Percentiles rank a stretch among this genome's conserved stretches.
These are phyloP conservation scores for Nyctalus aviator DNA, from an alignment of 2,797 vertebrate genomes.

Conservation along the genomic window DNA sequence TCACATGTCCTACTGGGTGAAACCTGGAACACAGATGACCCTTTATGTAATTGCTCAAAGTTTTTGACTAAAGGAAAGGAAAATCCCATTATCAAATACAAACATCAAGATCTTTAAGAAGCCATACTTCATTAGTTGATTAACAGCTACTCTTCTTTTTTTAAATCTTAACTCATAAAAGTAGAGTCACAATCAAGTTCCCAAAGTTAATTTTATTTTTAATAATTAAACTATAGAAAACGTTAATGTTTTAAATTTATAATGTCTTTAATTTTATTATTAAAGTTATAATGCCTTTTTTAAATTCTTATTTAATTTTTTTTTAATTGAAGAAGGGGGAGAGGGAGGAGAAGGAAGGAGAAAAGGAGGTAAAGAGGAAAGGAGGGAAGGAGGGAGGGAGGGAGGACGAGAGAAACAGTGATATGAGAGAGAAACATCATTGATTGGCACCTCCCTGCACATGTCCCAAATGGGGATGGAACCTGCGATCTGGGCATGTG, in stretches of 20 bases:
- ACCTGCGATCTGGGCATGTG: neutral
- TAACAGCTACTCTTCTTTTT: slow-evolving; percentile 29
- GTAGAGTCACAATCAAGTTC: slow-evolving; percentile 31
- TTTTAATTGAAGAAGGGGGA: neutral
- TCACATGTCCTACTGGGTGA: neutral
- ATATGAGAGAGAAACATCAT: neutral
- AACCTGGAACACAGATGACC: slow-evolving; percentile 32
- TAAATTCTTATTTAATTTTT: neutral
- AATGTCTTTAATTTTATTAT: slow-evolving; percentile 10
- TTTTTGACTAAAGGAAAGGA: slow-evolving; percentile 51
- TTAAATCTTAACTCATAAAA: slow-evolving; percentile 63
- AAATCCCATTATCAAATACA: slow-evolving; percentile 52
- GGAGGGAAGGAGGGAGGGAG: neutral
- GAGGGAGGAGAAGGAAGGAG: neutral
- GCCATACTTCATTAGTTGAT: neutral
- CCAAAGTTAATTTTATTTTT: slow-evolving; percentile 60
- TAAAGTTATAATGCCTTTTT: slow-evolving; percentile 48
- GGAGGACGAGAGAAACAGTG: too few species aligned
- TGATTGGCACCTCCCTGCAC: neutral
- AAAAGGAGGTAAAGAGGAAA: rapidly evolving
- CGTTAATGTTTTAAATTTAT: slow-evolving; percentile 51
- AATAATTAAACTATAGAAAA: slow-evolving; percentile 51
- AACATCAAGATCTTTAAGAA: slow-evolving; percentile 60
- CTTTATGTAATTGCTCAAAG: slow-evolving; percentile 38
- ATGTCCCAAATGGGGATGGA: neutral